phyloP scores from a whole-genome alignment of 2,797 vertebrate genomes.

The Smutsia gigantea region DNA sequence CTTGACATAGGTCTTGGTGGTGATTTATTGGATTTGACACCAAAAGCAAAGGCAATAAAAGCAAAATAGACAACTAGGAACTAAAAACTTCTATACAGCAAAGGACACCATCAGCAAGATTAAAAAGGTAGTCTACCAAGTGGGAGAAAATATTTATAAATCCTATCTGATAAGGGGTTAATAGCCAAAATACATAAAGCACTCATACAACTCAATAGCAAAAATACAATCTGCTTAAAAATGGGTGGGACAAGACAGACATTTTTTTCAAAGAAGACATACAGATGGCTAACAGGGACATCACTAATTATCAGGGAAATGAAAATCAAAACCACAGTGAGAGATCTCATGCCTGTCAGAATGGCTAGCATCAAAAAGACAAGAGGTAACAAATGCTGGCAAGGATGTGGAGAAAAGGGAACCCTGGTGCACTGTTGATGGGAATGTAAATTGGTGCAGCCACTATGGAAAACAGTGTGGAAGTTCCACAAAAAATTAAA shows the following conservation, averaged over 20 bases:
- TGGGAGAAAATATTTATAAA: neutral
- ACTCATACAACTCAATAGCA: neutral
- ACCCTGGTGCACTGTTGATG: neutral
- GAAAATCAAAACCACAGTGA: neutral
- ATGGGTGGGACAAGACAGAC: neutral
- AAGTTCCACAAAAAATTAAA: neutral
- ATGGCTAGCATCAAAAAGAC: neutral
- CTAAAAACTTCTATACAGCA: conserved; percentile 8
- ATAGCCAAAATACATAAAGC: neutral
- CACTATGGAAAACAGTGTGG: neutral
- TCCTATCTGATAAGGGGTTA: neutral
- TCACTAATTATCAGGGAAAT: neutral
- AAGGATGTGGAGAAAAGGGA: neutral
- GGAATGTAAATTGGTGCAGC: neutral
- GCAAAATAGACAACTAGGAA: neutral
- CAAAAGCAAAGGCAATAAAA: too few species aligned
- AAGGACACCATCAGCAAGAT: neutral
- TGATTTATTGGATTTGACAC: neutral
- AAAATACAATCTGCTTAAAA: neutral
- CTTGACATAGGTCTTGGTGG: neutral
- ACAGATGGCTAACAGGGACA: neutral
- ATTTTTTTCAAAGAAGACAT: neutral
- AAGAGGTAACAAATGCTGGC: neutral
- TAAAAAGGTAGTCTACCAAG: neutral
- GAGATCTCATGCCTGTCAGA: neutral